Evolutionary conservation across 2,113 vertebrate species (phyloP).

Genomic region (Albula goreensis): DNA sequence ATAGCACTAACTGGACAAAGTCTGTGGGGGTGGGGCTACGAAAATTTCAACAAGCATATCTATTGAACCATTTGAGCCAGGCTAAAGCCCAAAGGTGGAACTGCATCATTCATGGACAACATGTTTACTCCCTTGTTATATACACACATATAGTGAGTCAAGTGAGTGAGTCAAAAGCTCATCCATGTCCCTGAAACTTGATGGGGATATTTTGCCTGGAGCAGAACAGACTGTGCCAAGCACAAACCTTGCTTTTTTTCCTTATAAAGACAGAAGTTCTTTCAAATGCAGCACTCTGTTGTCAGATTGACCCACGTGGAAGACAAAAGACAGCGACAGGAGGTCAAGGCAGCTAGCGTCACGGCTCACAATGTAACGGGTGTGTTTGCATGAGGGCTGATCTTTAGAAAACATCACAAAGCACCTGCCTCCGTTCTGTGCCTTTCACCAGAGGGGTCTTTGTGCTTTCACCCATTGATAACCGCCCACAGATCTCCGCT

Average conservation of each 20-base stretch:
- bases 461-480: neutral
- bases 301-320: slow-evolving; percentile 37
- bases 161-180: slow-evolving; percentile 48
- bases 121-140: neutral
- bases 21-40: too few relatives aligned
- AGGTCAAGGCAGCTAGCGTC: slow-evolving; percentile 39
- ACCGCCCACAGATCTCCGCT: neutral
- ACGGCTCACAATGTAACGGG: neutral
- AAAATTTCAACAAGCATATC: too few relatives aligned
- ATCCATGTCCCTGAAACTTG: slow-evolving; percentile 65
- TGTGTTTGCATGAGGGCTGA: neutral
- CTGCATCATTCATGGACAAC: too few relatives aligned
- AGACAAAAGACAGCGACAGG: slow-evolving; percentile 18
- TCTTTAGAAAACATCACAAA: slow-evolving; percentile 5
- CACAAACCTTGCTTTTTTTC: neutral
- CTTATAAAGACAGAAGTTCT: slow-evolving; percentile 44
- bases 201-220: slow-evolving; percentile 57
- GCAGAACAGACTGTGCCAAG: slow-evolving; percentile 36
- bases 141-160: slow-evolving; percentile 35
- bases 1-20: too few relatives aligned
- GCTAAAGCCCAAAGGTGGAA: too few relatives aligned
- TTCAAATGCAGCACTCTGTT: slow-evolving; percentile 47
- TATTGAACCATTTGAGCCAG: too few relatives aligned
- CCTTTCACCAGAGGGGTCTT: neutral
- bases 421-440: neutral